A percentile compares a stretch with the other conserved stretches of the same genome.
Evolutionary conservation across 2,113 vertebrate species (phyloP).

Genomic region (Neotragus moschatus): DNA sequence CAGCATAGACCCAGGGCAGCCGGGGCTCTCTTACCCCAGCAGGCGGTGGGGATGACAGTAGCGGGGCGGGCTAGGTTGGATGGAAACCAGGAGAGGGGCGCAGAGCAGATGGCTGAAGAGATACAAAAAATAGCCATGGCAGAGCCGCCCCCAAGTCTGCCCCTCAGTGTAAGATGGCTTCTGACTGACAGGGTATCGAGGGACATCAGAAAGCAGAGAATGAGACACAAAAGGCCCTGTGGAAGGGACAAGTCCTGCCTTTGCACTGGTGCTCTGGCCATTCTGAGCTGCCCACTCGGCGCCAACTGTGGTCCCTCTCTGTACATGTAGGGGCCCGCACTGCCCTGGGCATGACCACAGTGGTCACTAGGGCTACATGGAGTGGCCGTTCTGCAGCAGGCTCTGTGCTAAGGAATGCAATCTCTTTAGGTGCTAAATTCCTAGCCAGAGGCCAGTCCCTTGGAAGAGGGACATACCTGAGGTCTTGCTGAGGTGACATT

Average conservation of each 20-base stretch:
- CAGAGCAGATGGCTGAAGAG: not conserved
- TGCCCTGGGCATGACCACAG: rapidly evolving
- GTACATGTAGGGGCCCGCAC: not conserved
- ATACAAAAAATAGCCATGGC: rapidly evolving
- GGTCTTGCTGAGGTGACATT: rapidly evolving
- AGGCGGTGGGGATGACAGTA: rapidly evolving
- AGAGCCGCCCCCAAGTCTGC: rapidly evolving
- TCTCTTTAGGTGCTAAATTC: not conserved
- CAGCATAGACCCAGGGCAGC: rapidly evolving
- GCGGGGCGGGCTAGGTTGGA: rapidly evolving
- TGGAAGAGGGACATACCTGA: rapidly evolving
- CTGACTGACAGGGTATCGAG: not conserved
- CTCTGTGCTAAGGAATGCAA: rapidly evolving
- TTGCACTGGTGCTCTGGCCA: too few species aligned
- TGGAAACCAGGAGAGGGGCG: rapidly evolving
- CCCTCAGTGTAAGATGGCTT: not conserved
- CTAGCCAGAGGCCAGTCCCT: not conserved
- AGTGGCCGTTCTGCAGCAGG: not conserved
- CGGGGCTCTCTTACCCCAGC: rapidly evolving
- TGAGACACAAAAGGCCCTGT: not conserved
- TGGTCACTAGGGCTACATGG: rapidly evolving
- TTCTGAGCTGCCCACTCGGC: too few species aligned
- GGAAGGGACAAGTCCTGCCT: not conserved
- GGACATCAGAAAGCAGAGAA: not conserved
- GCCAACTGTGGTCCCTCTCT: not conserved